These are phyloP conservation scores for Chaunax sp. DNA, from an alignment of 2,797 vertebrate genomes.

Conservation along the genomic window DNA sequence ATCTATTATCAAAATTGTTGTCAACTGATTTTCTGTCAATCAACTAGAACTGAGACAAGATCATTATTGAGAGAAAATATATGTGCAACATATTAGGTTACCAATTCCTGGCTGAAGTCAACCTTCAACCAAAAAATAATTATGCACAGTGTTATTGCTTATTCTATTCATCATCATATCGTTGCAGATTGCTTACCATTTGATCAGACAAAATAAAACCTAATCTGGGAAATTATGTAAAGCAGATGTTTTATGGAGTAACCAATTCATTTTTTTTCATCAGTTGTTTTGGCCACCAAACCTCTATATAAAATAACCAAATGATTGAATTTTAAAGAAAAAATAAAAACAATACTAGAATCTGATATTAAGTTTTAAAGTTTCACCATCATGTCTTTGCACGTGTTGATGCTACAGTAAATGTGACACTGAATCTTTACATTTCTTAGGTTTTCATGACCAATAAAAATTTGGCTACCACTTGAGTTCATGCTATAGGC, in stretches of 20 bases:
- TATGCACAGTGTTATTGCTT: too few relatives aligned
- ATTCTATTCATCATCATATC: neutral
- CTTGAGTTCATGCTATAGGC: constrained; percentile 16
- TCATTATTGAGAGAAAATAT: too few relatives aligned
- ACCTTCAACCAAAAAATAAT: too few relatives aligned
- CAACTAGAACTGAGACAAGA: too few relatives aligned
- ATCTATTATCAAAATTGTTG: neutral
- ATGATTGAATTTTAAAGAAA: neutral
- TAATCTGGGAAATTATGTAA: neutral
- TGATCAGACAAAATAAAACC: neutral
- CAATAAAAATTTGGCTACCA: neutral
- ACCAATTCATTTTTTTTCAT: too few relatives aligned
- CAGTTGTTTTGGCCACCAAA: neutral
- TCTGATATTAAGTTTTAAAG: too few relatives aligned
- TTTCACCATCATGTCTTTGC: neutral
- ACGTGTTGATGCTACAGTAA: neutral
- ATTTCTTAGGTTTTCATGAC: neutral
- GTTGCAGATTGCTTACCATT: neutral
- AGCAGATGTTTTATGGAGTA: too few relatives aligned
- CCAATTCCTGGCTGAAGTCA: too few relatives aligned
- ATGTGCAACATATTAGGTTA: neutral
- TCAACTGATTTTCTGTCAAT: neutral
- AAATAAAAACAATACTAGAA: too few relatives aligned
- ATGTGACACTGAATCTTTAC: neutral
- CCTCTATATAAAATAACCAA: neutral